These are phyloP conservation scores for Synodontis membranacea DNA, from an alignment of 2,113 vertebrate genomes.

Conservation along the genomic window DNA sequence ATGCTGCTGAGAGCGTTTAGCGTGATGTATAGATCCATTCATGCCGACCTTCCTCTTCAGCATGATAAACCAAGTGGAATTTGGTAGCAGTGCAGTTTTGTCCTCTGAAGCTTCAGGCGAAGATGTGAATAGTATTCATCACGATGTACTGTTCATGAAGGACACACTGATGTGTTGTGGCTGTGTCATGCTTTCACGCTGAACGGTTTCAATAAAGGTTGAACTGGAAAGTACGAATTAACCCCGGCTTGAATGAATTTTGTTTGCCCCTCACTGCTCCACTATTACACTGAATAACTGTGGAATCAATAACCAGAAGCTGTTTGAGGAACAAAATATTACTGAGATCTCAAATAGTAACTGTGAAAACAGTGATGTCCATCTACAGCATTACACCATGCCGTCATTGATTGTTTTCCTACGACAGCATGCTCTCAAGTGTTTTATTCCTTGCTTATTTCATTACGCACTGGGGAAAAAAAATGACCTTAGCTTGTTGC, in stretches of 20 bases:
- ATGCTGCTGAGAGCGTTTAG: too few species aligned
- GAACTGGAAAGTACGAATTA: background rate
- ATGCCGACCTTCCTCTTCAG: background rate
- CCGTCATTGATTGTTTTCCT: too few species aligned
- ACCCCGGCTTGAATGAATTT: background rate
- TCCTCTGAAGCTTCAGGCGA: background rate
- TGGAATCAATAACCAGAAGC: background rate
- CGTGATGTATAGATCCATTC: background rate
- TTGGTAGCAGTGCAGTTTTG: background rate
- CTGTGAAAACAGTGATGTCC: background rate
- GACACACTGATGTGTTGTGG: background rate
- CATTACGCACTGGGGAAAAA: background rate
- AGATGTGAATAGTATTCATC: background rate
- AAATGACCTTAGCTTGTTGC: background rate
- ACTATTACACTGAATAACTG: too few species aligned
- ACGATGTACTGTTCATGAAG: background rate
- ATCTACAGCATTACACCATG: background rate
- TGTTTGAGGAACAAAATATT: background rate
- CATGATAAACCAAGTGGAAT: background rate
- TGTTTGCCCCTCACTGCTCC: background rate
- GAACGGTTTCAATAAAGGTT: background rate
- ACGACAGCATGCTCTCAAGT: background rate
- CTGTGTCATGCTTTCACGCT: background rate
- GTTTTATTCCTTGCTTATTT: background rate
- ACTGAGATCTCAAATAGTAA: background rate